Evolutionary conservation across 2,797 vertebrate species (phyloP).

Genomic region (Erithacus rubecula): DNA sequence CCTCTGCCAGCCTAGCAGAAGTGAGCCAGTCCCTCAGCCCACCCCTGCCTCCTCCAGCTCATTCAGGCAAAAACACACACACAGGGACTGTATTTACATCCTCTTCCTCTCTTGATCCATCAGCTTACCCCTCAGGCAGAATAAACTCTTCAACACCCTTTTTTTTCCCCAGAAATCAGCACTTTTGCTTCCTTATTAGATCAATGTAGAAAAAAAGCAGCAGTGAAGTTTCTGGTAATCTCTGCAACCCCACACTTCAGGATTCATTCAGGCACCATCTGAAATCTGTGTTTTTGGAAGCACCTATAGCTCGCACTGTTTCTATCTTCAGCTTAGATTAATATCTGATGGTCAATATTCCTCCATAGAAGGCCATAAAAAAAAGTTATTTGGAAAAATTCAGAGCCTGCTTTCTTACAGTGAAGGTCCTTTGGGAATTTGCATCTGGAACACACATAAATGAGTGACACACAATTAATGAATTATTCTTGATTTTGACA

Average conservation of each 20-base stretch:
- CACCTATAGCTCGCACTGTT: not conserved
- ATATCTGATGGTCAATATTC: not conserved
- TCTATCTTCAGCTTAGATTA: not conserved
- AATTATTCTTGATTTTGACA: not conserved
- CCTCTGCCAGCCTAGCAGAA: constrained; percentile 10
- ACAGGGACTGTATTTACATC: not conserved
- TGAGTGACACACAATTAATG: not conserved
- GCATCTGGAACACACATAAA: not conserved
- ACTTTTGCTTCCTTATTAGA: not conserved
- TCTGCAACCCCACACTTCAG: not conserved
- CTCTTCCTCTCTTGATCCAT: not conserved
- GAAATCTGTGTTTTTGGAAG: not conserved
- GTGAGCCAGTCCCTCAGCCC: not conserved
- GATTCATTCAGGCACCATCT: not conserved
- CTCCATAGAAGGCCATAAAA: not conserved
- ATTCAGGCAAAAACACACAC: not conserved
- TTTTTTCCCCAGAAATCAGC: not conserved
- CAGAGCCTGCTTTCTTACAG: not conserved
- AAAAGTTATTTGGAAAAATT: not conserved
- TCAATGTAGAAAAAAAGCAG: not conserved
- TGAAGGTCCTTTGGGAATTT: not conserved
- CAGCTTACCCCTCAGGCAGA: not conserved
- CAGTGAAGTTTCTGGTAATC: not conserved
- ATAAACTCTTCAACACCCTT: not conserved
- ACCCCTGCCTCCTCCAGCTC: not conserved